Conservation (phyloP, 2,113 vertebrate genomes). For the Ailuropoda melanoleuca region DNA sequence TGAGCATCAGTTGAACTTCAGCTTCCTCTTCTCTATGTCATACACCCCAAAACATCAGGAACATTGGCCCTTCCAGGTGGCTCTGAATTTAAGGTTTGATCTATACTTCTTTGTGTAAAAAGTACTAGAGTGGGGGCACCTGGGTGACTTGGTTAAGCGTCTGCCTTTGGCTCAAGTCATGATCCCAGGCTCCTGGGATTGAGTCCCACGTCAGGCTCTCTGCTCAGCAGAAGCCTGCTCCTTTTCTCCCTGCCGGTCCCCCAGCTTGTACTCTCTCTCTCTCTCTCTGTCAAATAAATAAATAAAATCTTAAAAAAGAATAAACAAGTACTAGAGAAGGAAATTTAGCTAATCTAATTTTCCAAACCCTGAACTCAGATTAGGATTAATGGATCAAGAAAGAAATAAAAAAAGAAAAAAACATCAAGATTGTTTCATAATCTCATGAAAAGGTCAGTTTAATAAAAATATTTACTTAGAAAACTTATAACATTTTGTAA, state of each 20-base stretch:
- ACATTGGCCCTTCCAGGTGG: neutral
- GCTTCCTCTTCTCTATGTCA: neutral
- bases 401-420: neutral
- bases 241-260: too few relatives aligned
- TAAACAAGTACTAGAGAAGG: neutral
- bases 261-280: too few relatives aligned
- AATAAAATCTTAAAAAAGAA: too few relatives aligned
- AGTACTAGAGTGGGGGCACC: neutral
- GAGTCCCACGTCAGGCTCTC: too few relatives aligned
- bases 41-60: neutral
- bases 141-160: too few relatives aligned
- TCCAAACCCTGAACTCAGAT: neutral
- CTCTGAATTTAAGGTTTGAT: neutral
- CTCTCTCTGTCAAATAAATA: too few relatives aligned
- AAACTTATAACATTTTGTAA: conserved; percentile 2
- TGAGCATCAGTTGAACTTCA: neutral
- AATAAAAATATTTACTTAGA: neutral
- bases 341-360: neutral
- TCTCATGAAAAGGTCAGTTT: neutral
- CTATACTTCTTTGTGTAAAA: neutral
- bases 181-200: too few relatives aligned
- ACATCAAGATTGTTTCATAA: neutral
- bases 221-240: too few relatives aligned
- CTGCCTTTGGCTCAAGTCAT: too few relatives aligned
- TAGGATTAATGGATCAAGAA: neutral